These are phyloP conservation scores for Drosophila trichaetosa DNA, from an alignment of 2,888 invertebrate genomes.

Conservation along the genomic window DNA sequence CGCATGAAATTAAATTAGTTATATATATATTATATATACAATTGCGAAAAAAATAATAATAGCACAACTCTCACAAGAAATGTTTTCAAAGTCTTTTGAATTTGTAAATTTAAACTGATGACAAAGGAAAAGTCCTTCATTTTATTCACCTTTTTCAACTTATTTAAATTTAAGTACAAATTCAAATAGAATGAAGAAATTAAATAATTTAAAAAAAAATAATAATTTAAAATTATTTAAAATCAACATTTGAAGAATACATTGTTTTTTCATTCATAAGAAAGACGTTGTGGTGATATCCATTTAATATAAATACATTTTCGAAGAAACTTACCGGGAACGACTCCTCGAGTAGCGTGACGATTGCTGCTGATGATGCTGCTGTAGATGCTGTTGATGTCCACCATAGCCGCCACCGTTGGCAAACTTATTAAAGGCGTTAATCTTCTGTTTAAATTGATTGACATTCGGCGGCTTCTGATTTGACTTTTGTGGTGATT, in stretches of 20 bases:
- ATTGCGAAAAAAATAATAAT: not conserved
- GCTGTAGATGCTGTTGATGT: conserved; percentile 71
- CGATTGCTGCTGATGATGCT: conserved; percentile 56
- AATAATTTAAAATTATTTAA: not conserved
- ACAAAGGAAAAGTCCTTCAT: not conserved
- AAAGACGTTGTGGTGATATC: not conserved
- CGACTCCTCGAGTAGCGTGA: conserved; percentile 83
- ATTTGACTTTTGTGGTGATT: conserved; percentile 63
- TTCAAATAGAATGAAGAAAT: not conserved
- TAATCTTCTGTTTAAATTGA: conserved; percentile 73
- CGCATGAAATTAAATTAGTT: not conserved
- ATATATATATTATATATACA: not conserved
- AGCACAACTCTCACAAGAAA: not conserved
- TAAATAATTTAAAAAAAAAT: not conserved
- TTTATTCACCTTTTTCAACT: not conserved
- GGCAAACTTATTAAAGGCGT: conserved; percentile 73
- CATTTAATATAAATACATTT: too few species aligned
- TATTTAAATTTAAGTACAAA: not conserved
- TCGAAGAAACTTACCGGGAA: conserved; percentile 75
- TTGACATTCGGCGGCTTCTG: conserved; percentile 46
- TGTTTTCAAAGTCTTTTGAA: not conserved
- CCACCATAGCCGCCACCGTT: conserved; percentile 62
- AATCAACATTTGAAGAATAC: not conserved
- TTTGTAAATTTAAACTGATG: not conserved
- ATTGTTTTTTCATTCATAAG: not conserved